Percentiles rank a stretch among this genome's conserved stretches.
Evolutionary conservation across 2,113 vertebrate genomes (phyloP).

Genomic region (Struthidea cinerea): DNA sequence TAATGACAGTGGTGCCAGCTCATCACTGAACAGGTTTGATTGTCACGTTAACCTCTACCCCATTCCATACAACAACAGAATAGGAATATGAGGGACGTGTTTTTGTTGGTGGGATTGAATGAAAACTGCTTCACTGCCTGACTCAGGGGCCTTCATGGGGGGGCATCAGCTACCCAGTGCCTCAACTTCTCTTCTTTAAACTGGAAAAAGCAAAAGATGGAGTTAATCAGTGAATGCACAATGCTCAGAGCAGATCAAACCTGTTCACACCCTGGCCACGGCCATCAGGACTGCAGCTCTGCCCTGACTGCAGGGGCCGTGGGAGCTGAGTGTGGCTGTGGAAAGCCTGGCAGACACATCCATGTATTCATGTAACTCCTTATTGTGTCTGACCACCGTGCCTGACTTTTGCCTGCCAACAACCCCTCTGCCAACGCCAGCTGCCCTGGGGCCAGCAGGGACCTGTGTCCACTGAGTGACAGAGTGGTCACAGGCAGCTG

Average conservation of each 20-base stretch:
- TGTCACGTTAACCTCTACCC: too few species aligned
- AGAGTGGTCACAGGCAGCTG: neutral
- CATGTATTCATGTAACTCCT: accelerated
- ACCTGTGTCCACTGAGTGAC: neutral
- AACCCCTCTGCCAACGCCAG: accelerated
- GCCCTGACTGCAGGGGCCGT: neutral
- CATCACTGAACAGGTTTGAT: neutral
- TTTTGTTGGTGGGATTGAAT: neutral
- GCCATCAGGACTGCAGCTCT: neutral
- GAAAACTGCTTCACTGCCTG: neutral
- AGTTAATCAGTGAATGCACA: neutral
- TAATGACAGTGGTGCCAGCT: neutral
- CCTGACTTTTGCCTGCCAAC: too few species aligned
- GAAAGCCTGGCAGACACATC: neutral
- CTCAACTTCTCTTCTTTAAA: neutral
- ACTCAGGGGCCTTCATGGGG: neutral
- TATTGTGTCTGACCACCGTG: accelerated
- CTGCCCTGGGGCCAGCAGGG: neutral
- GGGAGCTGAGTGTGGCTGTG: neutral
- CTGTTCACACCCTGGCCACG: too few species aligned
- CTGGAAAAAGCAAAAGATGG: neutral
- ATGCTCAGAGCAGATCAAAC: neutral
- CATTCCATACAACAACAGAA: neutral
- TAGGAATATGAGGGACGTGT: neutral
- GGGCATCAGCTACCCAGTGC: neutral